Conservation (phyloP, 2,113 vertebrate species). For the Scomber colias region DNA sequence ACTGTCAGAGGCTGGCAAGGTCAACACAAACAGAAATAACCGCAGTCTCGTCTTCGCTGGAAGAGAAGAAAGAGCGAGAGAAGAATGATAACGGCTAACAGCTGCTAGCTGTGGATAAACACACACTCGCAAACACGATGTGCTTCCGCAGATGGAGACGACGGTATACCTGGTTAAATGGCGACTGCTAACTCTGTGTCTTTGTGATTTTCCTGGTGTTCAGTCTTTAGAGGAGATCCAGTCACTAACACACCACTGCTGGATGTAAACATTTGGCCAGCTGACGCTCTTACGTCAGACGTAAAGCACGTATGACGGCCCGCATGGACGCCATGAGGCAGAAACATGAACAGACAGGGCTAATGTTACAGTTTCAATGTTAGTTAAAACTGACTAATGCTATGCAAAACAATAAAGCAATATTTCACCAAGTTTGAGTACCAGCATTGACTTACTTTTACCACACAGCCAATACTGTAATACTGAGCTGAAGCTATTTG, state of each 20-base stretch:
- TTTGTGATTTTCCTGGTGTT: neutral
- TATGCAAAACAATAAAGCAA: no score
- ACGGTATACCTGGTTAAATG: neutral
- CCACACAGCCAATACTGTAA: no score
- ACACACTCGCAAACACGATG: neutral
- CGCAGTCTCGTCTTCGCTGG: neutral
- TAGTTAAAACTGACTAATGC: no score
- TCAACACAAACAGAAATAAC: slow-evolving; percentile 14
- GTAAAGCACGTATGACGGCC: slow-evolving; percentile 46
- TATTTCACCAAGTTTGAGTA: no score
- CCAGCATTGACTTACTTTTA: no score
- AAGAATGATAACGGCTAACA: neutral
- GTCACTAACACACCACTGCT: slow-evolving; percentile 58
- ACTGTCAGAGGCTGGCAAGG: neutral
- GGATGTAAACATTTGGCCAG: slow-evolving; percentile 87
- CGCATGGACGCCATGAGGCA: neutral
- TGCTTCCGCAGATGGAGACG: neutral
- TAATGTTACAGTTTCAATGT: no score
- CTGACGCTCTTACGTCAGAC: slow-evolving; percentile 85
- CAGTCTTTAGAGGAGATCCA: slow-evolving; percentile 37
- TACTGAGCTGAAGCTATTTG: no score
- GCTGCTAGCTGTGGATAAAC: neutral
- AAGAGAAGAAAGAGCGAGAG: slow-evolving; percentile 9
- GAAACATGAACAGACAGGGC: no score
- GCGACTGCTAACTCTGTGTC: neutral